phyloP scores from a whole-genome alignment of 2,888 invertebrate genomes.

The Cerastis rubricosa region DNA sequence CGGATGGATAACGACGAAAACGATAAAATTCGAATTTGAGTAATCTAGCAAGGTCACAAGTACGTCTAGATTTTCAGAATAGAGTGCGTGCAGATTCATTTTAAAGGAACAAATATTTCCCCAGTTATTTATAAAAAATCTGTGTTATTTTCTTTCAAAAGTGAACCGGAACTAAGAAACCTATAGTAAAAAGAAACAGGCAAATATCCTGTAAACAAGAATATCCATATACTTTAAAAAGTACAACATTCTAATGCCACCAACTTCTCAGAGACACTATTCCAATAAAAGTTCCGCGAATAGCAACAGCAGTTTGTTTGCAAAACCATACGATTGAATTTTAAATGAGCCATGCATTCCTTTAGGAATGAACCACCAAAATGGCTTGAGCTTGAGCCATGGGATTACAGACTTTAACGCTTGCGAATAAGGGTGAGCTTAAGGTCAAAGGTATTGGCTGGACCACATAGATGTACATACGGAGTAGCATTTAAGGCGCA shows the following conservation, averaged over 20 bases:
- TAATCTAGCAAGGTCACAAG: too few species aligned
- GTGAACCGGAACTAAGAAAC: neutral
- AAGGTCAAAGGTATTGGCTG: conserved; percentile 22
- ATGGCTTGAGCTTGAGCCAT: conserved; percentile 21
- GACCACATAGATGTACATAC: neutral
- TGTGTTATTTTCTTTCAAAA: neutral
- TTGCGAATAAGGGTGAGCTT: neutral
- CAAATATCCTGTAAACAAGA: conserved; percentile 11
- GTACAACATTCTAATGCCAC: neutral
- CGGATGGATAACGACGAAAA: too few species aligned
- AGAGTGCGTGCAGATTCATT: too few species aligned
- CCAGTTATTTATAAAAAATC: too few species aligned
- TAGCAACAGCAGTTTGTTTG: conserved; percentile 55
- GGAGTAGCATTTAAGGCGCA: conserved; percentile 5
- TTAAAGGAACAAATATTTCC: too few species aligned
- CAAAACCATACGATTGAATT: conserved; percentile 68
- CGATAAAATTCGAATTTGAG: too few species aligned
- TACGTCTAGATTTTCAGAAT: too few species aligned
- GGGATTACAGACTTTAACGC: conserved; percentile 21
- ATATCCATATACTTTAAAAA: conserved; percentile 20
- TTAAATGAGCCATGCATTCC: conserved; percentile 68
- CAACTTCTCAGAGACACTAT: conserved; percentile 38
- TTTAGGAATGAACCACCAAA: conserved; percentile 47
- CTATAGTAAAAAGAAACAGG: neutral
- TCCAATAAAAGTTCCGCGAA: conserved; percentile 62